Percentiles rank a stretch among this genome's conserved stretches.
Conservation (phyloP, 2,797 vertebrate genomes). For the Hafferia zeledoni region DNA sequence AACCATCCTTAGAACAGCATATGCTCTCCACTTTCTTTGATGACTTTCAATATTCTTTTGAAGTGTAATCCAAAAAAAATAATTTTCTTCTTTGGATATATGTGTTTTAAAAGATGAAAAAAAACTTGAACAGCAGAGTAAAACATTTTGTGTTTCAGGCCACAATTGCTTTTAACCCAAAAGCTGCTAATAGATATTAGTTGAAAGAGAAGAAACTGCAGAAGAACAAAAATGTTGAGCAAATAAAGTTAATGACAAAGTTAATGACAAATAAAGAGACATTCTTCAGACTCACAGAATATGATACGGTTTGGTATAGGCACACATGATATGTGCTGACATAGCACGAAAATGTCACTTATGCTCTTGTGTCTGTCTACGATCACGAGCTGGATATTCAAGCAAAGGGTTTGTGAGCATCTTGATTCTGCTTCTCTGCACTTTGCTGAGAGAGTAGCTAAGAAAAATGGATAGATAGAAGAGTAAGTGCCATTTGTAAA, state of each 20-base stretch:
- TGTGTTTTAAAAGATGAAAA: slow-evolving; percentile 84
- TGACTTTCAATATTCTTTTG: slow-evolving; percentile 84
- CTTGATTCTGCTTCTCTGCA: slow-evolving; percentile 6
- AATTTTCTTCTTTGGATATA: slow-evolving; percentile 79
- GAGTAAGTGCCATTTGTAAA: slow-evolving; percentile 29
- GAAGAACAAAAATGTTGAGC: neutral
- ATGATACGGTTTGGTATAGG: neutral
- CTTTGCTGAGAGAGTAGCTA: neutral
- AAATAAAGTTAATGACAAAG: slow-evolving; percentile 22
- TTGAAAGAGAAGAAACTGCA: slow-evolving; percentile 24
- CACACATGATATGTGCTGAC: neutral
- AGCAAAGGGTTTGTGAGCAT: slow-evolving; percentile 62
- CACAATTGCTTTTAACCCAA: slow-evolving; percentile 21
- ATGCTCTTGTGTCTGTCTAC: neutral
- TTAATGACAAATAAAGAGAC: neutral
- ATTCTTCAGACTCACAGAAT: neutral
- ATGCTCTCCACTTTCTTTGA: slow-evolving; percentile 75
- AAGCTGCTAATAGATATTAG: neutral
- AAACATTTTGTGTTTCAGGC: slow-evolving; percentile 54
- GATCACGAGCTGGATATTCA: slow-evolving; percentile 36
- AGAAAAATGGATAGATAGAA: slow-evolving; percentile 6
- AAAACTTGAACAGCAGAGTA: slow-evolving; percentile 34
- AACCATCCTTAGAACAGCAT: slow-evolving; percentile 59
- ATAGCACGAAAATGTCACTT: slow-evolving; percentile 16
- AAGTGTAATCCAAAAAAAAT: slow-evolving; percentile 76